phyloP scores from a whole-genome alignment of 2,888 invertebrate species.

The Oithona nana region DNA sequence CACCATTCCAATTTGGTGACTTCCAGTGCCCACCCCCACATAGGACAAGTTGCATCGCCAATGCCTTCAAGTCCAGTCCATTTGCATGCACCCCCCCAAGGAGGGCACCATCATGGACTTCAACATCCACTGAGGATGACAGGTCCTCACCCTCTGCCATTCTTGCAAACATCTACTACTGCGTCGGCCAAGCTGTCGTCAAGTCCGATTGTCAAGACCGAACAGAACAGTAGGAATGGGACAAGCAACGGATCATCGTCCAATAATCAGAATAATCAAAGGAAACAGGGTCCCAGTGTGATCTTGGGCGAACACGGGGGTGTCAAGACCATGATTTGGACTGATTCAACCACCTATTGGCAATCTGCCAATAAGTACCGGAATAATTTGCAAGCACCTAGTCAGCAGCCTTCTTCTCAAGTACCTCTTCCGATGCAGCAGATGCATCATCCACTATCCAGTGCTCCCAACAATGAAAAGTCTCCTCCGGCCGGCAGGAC shows the following conservation, averaged over 20 bases:
- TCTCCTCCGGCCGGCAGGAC: slow-evolving; percentile 17
- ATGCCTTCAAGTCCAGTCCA: too few relatives aligned
- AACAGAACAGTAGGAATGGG: slow-evolving; percentile 22
- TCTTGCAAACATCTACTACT: neutral
- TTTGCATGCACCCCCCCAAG: neutral
- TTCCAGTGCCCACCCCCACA: neutral
- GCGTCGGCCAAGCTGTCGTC: slow-evolving; percentile 6
- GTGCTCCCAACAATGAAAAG: slow-evolving; percentile 27
- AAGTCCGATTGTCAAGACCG: slow-evolving; percentile 19
- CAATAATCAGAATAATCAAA: slow-evolving; percentile 33
- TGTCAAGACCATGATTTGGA: slow-evolving; percentile 56
- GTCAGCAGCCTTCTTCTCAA: neutral
- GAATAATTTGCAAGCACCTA: neutral
- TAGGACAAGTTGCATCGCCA: too few relatives aligned
- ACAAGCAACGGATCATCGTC: slow-evolving; percentile 22
- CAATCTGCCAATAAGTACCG: neutral
- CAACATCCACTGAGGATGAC: neutral
- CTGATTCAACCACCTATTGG: slow-evolving; percentile 23
- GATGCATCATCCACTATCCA: slow-evolving; percentile 28
- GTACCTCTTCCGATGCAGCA: slow-evolving; percentile 23
- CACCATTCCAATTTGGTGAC: neutral
- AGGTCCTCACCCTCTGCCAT: neutral
- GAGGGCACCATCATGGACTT: too few relatives aligned
- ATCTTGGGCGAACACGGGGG: slow-evolving; percentile 81
- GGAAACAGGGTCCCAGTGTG: slow-evolving; percentile 42